Base-by-base conservation (phyloP, 23 tunicate species). In the Halocynthia aurantium region DNA sequence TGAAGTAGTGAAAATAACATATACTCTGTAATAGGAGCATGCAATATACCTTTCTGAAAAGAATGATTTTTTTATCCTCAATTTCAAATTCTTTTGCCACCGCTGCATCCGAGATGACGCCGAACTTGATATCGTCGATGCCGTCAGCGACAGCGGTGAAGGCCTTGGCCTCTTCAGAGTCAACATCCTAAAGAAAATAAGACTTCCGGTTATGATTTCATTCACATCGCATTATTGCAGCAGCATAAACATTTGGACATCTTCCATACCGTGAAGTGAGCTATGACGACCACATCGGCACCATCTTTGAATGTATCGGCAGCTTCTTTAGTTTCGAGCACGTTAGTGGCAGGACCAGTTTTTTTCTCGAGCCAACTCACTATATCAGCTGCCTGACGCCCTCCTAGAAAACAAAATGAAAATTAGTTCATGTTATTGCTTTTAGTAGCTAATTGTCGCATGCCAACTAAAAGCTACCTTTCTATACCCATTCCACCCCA, bases 281-380 rank as follows among this genome's bases (percentile, higher is more conserved):
- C 96, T 83, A 96, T 72, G 55, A 96, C 93, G 15, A 72, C 85
- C 12, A 96, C 99, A 40, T 90, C 97, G 60, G 82, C 86, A 60
- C 57, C 82, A 10, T 51, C 84, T 78, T 81, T 83, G 62, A 75
- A 74, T 51, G 83, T 75, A 8, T 64, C 75, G 51, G 81, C 76
- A 10, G 75, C 99, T 6, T 90, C 96, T 15, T 69, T 90, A 50
- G 79, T 69, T 55, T 13, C 44, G 6, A 96, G 56, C 6, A 52
- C 78, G 15, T 55, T 82, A 52, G 93, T 55, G 19, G 99, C 88
- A 40, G 99, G 99, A 6, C 99, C 99, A 62, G 99, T 90, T 76
- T 96, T 96, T 83, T 96, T 96, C 31, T 82, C 75, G 7, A 96
- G 40, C 99, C 99, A 96, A 72, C 57, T 82, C 9, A 96, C 87